Percentiles rank a stretch among this genome's conserved stretches.
These are phyloP conservation scores for Acromyrmex heyeri DNA, from an alignment of 1,140 invertebrate genomes.

Conservation along the genomic window DNA sequence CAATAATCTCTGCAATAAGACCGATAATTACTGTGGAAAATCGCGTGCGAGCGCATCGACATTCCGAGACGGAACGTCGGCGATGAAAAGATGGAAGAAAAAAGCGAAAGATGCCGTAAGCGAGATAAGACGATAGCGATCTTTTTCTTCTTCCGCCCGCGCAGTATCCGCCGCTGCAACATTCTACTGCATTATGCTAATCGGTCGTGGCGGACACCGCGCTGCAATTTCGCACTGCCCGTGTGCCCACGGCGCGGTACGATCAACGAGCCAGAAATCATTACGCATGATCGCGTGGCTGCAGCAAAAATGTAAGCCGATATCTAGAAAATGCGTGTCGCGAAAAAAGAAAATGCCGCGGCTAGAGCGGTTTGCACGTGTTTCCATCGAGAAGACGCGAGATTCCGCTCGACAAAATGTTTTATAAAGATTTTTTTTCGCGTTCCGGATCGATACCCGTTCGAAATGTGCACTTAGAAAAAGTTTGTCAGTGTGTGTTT, in stretches of 20 bases:
- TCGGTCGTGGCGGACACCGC: slow-evolving; percentile 41
- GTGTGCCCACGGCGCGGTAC: slow-evolving; percentile 1
- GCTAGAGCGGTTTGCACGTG: background rate
- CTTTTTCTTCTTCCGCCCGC: slow-evolving; percentile 19
- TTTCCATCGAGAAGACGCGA: background rate
- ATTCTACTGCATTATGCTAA: slow-evolving; percentile 61
- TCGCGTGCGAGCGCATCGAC: background rate
- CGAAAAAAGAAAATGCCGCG: background rate
- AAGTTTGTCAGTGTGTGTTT: background rate
- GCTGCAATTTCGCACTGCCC: slow-evolving; percentile 50
- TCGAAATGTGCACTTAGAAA: background rate
- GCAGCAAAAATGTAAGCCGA: slow-evolving; percentile 30
- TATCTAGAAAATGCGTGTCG: slow-evolving; percentile 46
- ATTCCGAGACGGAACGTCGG: background rate
- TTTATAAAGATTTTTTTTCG: background rate
- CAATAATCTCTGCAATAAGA: background rate
- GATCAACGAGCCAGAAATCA: slow-evolving; percentile 68
- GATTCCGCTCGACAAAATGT: background rate
- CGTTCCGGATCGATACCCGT: background rate
- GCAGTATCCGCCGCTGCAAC: slow-evolving; percentile 5
- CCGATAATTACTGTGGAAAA: background rate
- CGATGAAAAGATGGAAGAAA: slow-evolving; percentile 12
- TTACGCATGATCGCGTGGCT: slow-evolving; percentile 68
- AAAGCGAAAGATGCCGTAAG: background rate
- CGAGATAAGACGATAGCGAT: slow-evolving; percentile 8